Evolutionary conservation across 1,140 invertebrate species (phyloP).

Genomic region (Lysiphlebus fabarum): DNA sequence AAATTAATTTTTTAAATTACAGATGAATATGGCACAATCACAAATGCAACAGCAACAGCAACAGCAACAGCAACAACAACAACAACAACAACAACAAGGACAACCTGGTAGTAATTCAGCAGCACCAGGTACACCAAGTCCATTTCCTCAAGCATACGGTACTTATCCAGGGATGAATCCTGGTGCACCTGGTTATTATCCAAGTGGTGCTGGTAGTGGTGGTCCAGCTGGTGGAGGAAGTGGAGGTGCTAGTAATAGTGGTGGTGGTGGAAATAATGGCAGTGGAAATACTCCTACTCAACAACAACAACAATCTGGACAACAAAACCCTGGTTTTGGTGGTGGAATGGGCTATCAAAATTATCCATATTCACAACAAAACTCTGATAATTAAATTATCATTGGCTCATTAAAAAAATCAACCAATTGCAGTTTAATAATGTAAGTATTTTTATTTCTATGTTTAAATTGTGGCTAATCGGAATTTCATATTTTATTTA

Average conservation of each 20-base stretch:
- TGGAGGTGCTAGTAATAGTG: conserved; percentile 44
- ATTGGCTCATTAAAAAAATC: conserved; percentile 27
- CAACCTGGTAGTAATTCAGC: conserved; percentile 30
- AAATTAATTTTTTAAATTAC: conserved; percentile 15
- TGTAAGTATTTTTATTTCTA: conserved; percentile 36
- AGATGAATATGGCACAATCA: conserved; percentile 46
- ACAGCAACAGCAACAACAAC: conserved; percentile 39
- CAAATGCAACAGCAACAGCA: conserved; percentile 43
- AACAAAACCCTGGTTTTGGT: conserved; percentile 51
- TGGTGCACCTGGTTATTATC: conserved; percentile 46
- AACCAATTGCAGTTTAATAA: conserved; percentile 2
- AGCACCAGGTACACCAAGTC: conserved; percentile 40
- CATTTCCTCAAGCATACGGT: conserved; percentile 50
- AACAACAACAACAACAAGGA: conserved; percentile 36
- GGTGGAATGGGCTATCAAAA: conserved; percentile 46
- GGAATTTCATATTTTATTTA: conserved; percentile 29
- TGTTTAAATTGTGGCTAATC: conserved; percentile 11
- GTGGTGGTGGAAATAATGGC: conserved; percentile 21
- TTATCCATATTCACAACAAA: conserved; percentile 51
- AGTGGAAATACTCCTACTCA: conserved; percentile 27
- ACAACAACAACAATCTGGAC: conserved; percentile 43
- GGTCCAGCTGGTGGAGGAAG: conserved; percentile 36
- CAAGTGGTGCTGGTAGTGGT: conserved; percentile 34
- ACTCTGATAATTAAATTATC: conserved; percentile 45
- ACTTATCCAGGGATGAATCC: conserved; percentile 52